Conservation (phyloP, 1,140 invertebrate genomes). For the Bombus huntii region DNA sequence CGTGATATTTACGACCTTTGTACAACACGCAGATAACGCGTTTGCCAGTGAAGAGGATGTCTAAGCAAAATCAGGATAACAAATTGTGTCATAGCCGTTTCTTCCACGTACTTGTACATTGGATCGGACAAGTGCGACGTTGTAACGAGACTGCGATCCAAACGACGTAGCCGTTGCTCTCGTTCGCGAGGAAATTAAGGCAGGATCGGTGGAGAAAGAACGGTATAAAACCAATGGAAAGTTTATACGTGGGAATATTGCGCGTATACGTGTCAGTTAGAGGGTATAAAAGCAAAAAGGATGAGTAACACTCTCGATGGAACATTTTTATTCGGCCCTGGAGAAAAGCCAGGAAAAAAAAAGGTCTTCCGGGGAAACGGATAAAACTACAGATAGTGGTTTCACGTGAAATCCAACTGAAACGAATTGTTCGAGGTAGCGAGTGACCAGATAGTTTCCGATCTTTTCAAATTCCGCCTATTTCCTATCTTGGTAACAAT, state of each 20-base stretch:
- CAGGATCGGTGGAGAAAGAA: background rate
- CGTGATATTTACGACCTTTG: too few species aligned
- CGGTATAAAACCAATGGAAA: background rate
- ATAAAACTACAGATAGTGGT: conserved; percentile 20
- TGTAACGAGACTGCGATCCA: background rate
- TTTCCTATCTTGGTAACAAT: background rate
- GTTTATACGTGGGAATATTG: conserved; percentile 19
- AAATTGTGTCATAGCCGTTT: background rate
- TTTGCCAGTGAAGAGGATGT: background rate
- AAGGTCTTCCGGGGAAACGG: conserved; percentile 15
- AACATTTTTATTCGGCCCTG: conserved; percentile 42
- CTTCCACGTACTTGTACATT: too few species aligned
- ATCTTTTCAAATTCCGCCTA: background rate
- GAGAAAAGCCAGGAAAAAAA: background rate
- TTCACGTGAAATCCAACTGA: conserved; percentile 21
- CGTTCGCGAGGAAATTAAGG: background rate
- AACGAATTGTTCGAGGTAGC: conserved; percentile 12
- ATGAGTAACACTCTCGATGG: conserved; percentile 21
- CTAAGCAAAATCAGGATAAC: background rate
- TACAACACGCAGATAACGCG: background rate
- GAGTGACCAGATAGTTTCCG: background rate
- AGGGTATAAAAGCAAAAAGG: conserved; percentile 16
- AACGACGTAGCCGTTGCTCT: background rate
- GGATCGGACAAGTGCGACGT: background rate
- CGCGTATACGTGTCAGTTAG: conserved; percentile 14